Percentiles rank a stretch among this genome's conserved stretches.
These are phyloP conservation scores for Actinostola sp. DNA, from an alignment of 92 coral and sea anemone genomes.

Conservation along the genomic window DNA sequence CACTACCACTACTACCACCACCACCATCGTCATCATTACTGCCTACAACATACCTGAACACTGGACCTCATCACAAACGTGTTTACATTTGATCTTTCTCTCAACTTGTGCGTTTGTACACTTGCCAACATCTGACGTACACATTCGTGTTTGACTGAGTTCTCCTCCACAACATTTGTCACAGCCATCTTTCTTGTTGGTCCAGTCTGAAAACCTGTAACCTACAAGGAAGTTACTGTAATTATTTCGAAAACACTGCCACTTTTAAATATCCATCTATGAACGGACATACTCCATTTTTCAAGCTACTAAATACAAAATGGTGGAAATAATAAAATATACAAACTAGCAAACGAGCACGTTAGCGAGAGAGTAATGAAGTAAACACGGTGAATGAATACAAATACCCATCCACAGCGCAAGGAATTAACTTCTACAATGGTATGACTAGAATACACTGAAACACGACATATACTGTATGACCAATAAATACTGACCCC, in stretches of 20 bases:
- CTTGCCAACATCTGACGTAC: slow-evolving; percentile 5
- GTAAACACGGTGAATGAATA: too few species aligned
- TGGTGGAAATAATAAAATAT: too few species aligned
- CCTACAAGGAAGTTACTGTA: too few species aligned
- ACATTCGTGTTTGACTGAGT: slow-evolving; percentile 11
- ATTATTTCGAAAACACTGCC: too few species aligned
- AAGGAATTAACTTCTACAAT: too few species aligned
- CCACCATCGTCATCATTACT: too few species aligned
- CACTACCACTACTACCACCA: too few species aligned
- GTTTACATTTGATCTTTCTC: slow-evolving; percentile 14
- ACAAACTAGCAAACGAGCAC: too few species aligned
- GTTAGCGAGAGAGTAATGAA: too few species aligned
- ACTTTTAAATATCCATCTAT: not conserved
- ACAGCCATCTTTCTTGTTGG: not conserved
- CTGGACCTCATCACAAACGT: slow-evolving; percentile 20
- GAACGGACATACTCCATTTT: not conserved
- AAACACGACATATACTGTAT: not conserved
- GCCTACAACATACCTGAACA: slow-evolving; percentile 14
- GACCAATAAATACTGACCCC: not conserved
- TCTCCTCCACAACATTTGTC: slow-evolving; percentile 35
- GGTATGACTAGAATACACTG: too few species aligned
- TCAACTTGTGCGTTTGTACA: slow-evolving; percentile 10
- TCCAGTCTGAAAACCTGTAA: slow-evolving; percentile 5
- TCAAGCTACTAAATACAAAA: not conserved
- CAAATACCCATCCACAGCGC: too few species aligned